Evolutionary conservation across 1,140 invertebrate species (phyloP).

Genomic region (Hylaeus anthracinus): DNA sequence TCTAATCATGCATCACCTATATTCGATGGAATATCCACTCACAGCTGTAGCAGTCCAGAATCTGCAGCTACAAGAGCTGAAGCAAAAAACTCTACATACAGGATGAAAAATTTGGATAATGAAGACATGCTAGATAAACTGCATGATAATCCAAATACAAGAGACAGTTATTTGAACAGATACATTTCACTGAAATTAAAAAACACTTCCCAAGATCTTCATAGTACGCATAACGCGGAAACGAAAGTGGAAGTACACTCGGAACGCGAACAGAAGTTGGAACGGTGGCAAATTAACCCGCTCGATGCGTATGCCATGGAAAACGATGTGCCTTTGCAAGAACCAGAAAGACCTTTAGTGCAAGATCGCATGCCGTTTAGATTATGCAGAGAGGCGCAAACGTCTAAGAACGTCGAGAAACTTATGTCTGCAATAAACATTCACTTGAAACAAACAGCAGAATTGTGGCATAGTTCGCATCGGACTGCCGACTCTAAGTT

Average conservation of each 20-base stretch:
- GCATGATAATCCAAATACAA: conserved; percentile 32
- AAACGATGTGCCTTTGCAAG: conserved; percentile 56
- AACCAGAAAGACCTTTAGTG: conserved; percentile 17
- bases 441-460: conserved; percentile 60
- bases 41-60: conserved; percentile 29
- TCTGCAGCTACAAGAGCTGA: conserved; percentile 16
- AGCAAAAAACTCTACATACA: conserved; percentile 12
- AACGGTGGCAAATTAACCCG: conserved; percentile 53
- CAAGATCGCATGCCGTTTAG: conserved; percentile 44
- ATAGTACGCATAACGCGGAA: conserved; percentile 2
- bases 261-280: conserved; percentile 32
- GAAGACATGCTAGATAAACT: conserved; percentile 40
- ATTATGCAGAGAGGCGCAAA: conserved; percentile 43
- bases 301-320: conserved; percentile 43
- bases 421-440: conserved; percentile 45
- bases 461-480: conserved; percentile 54
- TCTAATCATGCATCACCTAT: conserved; percentile 15
- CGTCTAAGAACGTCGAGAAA: conserved; percentile 43
- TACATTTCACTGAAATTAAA: conserved; percentile 21
- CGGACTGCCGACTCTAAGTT: conserved; percentile 46
- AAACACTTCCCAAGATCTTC: conserved; percentile 24
- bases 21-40: conserved; percentile 19
- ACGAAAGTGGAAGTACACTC: conserved; percentile 19
- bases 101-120: conserved; percentile 29
- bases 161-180: conserved; percentile 35